phyloP scores from a whole-genome alignment of 2,888 invertebrate species.

The Camptogramma bilineatum region DNA sequence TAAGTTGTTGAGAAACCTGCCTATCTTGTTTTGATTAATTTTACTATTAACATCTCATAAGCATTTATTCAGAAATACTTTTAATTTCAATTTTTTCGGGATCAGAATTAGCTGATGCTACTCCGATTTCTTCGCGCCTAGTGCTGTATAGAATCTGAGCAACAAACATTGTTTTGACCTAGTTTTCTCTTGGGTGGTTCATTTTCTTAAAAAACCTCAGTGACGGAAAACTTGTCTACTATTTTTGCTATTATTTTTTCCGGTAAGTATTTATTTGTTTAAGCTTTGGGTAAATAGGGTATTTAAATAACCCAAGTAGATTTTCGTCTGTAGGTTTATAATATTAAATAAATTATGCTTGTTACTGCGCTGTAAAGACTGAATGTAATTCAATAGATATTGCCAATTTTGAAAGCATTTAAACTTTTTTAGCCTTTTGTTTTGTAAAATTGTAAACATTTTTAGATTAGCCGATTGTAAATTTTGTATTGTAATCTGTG shows the following conservation, averaged over 20 bases:
- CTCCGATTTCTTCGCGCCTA: too few relatives aligned
- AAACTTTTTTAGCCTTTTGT: slow-evolving; percentile 32
- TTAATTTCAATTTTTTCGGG: too few relatives aligned
- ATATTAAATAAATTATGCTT: not conserved
- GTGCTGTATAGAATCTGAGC: too few relatives aligned
- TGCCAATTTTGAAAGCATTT: slow-evolving; percentile 56
- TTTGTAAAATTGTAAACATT: slow-evolving; percentile 39
- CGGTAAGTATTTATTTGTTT: slow-evolving; percentile 7
- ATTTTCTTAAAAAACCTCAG: not conserved
- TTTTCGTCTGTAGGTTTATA: not conserved
- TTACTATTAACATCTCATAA: too few relatives aligned
- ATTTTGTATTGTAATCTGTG: slow-evolving; percentile 74
- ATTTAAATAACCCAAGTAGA: not conserved
- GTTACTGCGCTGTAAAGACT: slow-evolving; percentile 46
- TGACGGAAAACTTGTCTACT: too few relatives aligned
- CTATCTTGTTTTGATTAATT: too few relatives aligned
- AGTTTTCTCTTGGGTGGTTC: not conserved
- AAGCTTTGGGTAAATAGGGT: not conserved
- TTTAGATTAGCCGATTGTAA: slow-evolving; percentile 55
- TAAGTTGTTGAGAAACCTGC: not conserved
- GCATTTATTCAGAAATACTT: too few relatives aligned
- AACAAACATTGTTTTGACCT: too few relatives aligned
- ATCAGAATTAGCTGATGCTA: too few relatives aligned
- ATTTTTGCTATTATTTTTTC: not conserved
- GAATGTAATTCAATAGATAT: slow-evolving; percentile 42